These are phyloP conservation scores for Urocyon cinereoargenteus DNA, from an alignment of 2,797 vertebrate species.

Conservation along the genomic window DNA sequence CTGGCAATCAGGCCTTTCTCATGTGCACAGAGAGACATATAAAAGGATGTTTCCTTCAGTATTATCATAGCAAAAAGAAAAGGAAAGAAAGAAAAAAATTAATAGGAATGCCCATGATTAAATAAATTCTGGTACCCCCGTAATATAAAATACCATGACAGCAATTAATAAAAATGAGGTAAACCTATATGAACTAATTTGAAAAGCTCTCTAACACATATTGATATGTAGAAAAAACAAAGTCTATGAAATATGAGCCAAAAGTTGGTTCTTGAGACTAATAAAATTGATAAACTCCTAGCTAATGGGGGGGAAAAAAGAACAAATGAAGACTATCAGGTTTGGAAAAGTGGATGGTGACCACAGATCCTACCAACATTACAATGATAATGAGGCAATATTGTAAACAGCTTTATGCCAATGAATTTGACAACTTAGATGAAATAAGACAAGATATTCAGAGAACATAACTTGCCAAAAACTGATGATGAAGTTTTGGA, in stretches of 20 bases:
- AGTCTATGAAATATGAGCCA: neutral
- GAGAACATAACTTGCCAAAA: neutral
- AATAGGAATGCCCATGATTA: neutral
- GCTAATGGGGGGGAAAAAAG: neutral
- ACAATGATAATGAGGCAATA: neutral
- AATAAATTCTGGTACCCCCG: neutral
- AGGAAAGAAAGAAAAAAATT: neutral
- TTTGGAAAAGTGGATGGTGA: neutral
- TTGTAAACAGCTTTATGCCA: neutral
- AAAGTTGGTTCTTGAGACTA: neutral
- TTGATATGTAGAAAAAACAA: neutral
- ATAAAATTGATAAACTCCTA: neutral
- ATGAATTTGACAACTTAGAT: neutral
- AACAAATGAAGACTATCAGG: neutral
- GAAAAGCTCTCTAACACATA: neutral
- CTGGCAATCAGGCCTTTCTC: neutral
- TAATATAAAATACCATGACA: neutral
- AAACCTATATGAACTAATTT: neutral
- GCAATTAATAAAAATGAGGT: conserved; percentile 8
- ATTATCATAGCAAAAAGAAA: neutral
- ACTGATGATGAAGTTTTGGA: neutral
- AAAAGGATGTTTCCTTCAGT: neutral
- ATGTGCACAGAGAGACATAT: neutral
- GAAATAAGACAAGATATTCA: neutral
- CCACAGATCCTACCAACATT: neutral